phyloP scores from a whole-genome alignment of 2,888 invertebrate genomes.

The Malthinus flaveolus region DNA sequence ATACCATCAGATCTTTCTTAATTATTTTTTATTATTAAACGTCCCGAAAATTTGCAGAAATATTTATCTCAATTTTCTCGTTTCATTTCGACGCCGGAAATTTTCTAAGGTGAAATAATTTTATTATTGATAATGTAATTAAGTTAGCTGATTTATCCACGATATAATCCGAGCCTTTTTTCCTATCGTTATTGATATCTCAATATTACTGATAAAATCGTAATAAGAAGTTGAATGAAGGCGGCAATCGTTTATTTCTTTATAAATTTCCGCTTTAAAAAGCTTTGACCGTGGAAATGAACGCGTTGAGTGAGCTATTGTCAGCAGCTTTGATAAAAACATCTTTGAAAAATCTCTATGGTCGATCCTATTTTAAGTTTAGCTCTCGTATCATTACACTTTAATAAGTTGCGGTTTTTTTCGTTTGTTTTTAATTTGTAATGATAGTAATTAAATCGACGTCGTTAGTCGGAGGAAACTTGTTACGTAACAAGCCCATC shows the following conservation, averaged over 20 bases:
- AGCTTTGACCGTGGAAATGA: slow-evolving; percentile 29
- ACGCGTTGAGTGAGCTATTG: slow-evolving; percentile 31
- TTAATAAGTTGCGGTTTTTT: slow-evolving; percentile 24
- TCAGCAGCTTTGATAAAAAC: slow-evolving; percentile 33
- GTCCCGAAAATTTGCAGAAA: too few species aligned
- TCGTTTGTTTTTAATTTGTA: neutral
- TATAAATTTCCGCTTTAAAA: slow-evolving; percentile 25
- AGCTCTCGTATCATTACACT: slow-evolving; percentile 24
- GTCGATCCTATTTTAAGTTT: slow-evolving; percentile 28
- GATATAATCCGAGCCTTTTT: neutral
- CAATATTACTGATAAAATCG: slow-evolving; percentile 16
- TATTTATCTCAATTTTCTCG: too few species aligned
- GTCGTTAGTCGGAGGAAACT: slow-evolving; percentile 7
- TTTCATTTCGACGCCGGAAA: too few species aligned
- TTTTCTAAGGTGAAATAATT: too few species aligned
- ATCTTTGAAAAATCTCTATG: slow-evolving; percentile 25
- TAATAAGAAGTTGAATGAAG: slow-evolving; percentile 11
- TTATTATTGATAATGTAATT: too few species aligned
- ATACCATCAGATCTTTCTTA: too few species aligned
- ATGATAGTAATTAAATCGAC: neutral
- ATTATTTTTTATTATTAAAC: too few species aligned
- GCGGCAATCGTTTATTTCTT: slow-evolving; percentile 15
- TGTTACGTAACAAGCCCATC: slow-evolving; percentile 2
- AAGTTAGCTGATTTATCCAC: too few species aligned
- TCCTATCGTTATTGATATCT: slow-evolving; percentile 10